Evolutionary conservation across 2,797 vertebrate genomes (phyloP).

Genomic region (Sebastiscus tertius): DNA sequence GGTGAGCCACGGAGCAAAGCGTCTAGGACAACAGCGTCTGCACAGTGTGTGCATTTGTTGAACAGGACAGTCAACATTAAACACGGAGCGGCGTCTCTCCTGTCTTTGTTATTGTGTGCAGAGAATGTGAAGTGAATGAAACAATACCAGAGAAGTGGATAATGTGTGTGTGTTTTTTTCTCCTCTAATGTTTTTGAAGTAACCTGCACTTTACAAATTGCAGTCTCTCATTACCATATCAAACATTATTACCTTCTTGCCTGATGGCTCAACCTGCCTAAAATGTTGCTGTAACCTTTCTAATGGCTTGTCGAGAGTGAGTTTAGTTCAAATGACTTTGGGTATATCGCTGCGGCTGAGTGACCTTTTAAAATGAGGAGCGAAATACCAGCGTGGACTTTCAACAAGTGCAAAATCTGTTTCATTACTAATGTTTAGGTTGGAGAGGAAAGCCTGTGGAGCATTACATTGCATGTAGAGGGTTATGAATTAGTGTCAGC

Average conservation of each 20-base stretch:
- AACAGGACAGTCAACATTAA: conserved; percentile 21
- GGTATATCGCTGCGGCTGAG: not conserved
- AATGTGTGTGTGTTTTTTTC: not conserved
- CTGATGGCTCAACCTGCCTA: not conserved
- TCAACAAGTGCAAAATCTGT: conserved; percentile 5
- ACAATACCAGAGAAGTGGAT: not conserved
- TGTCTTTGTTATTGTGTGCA: not conserved
- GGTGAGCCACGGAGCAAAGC: conserved; percentile 25
- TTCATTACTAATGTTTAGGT: not conserved
- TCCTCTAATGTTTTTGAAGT: not conserved
- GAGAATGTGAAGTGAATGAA: not conserved
- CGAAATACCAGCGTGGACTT: conserved; percentile 17
- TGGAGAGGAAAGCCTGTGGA: not conserved
- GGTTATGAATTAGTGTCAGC: conserved; percentile 1
- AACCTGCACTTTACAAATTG: conserved; percentile 19
- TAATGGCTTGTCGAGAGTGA: conserved; percentile 36
- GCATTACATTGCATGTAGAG: not conserved
- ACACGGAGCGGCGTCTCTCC: conserved; percentile 1
- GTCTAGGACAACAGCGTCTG: conserved; percentile 7
- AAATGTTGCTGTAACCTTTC: conserved; percentile 30
- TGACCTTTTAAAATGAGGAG: conserved; percentile 51
- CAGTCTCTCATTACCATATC: conserved; percentile 12
- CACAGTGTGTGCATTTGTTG: conserved; percentile 40
- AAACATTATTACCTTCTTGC: not conserved
- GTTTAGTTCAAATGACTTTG: conserved; percentile 19